Base-by-base conservation (phyloP, 2,113 vertebrate genomes). In the Ophthalmolycus amberensis region DNA sequence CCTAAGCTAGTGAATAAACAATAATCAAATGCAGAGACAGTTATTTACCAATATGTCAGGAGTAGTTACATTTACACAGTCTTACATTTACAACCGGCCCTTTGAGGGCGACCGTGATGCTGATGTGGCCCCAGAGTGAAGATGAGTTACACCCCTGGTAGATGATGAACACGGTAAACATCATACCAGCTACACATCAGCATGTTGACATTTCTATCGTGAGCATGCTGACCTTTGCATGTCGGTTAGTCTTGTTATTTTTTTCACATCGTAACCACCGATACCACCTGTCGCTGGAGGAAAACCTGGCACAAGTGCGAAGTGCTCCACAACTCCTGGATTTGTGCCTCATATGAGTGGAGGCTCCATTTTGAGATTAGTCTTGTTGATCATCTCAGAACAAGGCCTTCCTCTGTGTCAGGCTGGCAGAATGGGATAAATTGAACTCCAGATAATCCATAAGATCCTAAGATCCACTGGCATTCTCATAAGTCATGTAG, bases 401-500 rank as follows among this genome's bases (percentile, higher is more conserved):
- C 93, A 91, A 93, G 86, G 89, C 79, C 60, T 69, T 80, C 74
- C 82, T 90, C 75, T 91, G 83, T 94, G 86, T 88, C 66, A 38
- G 54, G 54, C 79, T 29, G 65, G 79, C 77, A 84, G 85, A 90
- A 89, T 84, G 85, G 75, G 83, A 79, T 85, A 68, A 84, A 10
- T 85, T 71, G 50, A 75, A 80, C 71, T 59, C 75, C 76, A 71
- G 79, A 87, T 86, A 91, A 92, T 93, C 91, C 85, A 81, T 67
- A 63, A 67, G 64, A 82, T 84, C 80, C 82, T 72, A 74, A 74
- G 44, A 85, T 83, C 71, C 72, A 62, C 68, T 85, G 84, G 77
- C 54, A 74, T 92, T 88, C 81, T 60, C 20, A 34, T n/a, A 14
- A 56, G 40, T 76, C 59, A 25, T 65, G 70, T 37, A 74, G 75